A percentile compares a stretch with the other conserved stretches of the same genome.
Conservation (phyloP, 64 coral and sea anemone genomes). For the Anthopleura sola region DNA sequence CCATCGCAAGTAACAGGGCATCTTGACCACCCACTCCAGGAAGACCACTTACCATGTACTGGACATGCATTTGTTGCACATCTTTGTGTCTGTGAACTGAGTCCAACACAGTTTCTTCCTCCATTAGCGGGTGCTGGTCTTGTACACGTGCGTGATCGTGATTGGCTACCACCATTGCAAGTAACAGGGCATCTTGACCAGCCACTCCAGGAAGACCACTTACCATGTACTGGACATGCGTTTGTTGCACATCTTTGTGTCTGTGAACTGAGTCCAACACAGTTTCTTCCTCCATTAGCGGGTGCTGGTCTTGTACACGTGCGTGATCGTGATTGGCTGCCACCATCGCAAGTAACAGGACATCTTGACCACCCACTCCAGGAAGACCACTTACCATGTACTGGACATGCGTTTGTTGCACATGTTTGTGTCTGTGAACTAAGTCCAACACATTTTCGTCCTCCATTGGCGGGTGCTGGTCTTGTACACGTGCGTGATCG, state of each 20-base stretch:
- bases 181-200: no score
- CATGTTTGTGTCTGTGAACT: conserved; percentile 11
- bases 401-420: background rate
- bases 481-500: conserved; percentile 6
- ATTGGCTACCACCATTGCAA: no score
- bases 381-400: background rate
- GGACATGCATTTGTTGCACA: no score
- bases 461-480: conserved; percentile 12
- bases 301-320: background rate
- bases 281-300: background rate
- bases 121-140: background rate
- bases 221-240: no score
- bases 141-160: background rate
- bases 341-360: background rate
- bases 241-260: no score
- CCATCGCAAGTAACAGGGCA: no score
- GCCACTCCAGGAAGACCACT: no score
- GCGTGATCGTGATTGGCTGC: conserved; percentile 8
- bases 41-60: no score
- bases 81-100: no score
- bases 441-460: background rate
- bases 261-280: background rate
- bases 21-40: no score
- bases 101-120: background rate
- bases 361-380: no score